Percentiles rank a stretch among this genome's conserved stretches.
Evolutionary conservation across 2,113 vertebrate species (phyloP).

Genomic region (Entosphenus tridentatus): DNA sequence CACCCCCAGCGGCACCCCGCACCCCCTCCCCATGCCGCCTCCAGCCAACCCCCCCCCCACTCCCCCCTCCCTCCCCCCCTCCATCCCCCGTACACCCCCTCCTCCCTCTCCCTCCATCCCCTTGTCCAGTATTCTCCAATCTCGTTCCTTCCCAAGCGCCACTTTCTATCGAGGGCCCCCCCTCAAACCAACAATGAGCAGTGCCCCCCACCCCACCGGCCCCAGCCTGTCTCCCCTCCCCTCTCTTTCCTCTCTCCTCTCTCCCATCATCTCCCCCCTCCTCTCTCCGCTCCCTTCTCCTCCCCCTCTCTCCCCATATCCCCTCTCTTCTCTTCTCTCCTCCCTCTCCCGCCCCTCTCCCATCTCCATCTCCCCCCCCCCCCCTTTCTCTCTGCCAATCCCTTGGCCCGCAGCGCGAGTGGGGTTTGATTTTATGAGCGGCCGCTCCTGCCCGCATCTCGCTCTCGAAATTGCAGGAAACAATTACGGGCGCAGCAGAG

Average conservation of each 20-base stretch:
- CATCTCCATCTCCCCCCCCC: not conserved
- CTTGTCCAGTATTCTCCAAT: not conserved
- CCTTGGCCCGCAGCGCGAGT: too few relatives aligned
- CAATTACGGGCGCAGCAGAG: not conserved
- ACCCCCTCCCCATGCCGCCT: slow-evolving; percentile 14
- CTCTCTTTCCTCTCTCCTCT: not conserved
- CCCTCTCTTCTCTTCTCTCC: not conserved
- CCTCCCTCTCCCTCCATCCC: not conserved
- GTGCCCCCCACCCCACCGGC: too few relatives aligned
- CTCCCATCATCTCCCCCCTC: not conserved
- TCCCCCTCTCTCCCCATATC: not conserved
- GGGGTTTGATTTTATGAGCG: too few relatives aligned
- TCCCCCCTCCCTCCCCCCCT: not conserved
- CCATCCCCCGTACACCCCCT: not conserved
- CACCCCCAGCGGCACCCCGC: slow-evolving; percentile 34
- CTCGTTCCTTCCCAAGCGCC: too few relatives aligned
- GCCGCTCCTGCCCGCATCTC: too few relatives aligned
- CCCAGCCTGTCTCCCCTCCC: not conserved
- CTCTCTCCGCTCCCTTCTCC: not conserved
- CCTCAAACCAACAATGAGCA: too few relatives aligned
- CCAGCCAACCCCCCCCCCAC: not conserved
- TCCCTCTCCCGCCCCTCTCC: not conserved
- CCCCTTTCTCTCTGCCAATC: too few relatives aligned
- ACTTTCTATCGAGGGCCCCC: too few relatives aligned
- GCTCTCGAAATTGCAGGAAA: too few relatives aligned